Evolutionary conservation across 2,888 invertebrate genomes (phyloP).

Genomic region (Polyploca ridens): DNA sequence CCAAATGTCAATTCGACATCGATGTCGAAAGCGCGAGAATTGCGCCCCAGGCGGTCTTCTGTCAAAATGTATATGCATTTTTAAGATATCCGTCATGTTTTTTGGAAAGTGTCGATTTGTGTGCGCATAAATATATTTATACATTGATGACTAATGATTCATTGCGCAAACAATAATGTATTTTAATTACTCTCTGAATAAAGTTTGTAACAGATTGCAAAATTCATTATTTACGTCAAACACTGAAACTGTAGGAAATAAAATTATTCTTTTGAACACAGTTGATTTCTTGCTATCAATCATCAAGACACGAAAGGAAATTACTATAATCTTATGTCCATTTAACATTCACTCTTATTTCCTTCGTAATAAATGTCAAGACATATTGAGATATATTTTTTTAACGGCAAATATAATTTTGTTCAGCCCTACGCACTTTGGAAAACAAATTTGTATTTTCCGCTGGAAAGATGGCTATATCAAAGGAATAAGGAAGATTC

Average conservation of each 20-base stretch:
- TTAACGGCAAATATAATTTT: background rate
- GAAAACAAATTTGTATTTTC: background rate
- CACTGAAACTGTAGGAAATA: background rate
- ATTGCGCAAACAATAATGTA: background rate
- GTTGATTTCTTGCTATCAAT: constrained; percentile 8
- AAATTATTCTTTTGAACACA: constrained; percentile 7
- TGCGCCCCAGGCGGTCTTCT: no score
- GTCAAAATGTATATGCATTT: no score
- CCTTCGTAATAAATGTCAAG: background rate
- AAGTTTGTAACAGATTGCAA: constrained; percentile 1
- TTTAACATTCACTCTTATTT: background rate
- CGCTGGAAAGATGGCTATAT: background rate
- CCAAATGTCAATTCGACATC: no score
- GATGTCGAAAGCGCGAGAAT: no score
- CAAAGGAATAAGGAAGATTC: background rate
- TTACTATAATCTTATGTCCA: background rate
- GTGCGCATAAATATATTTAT: no score
- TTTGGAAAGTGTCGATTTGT: no score
- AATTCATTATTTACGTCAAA: constrained; percentile 9
- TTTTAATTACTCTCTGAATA: constrained; percentile 8
- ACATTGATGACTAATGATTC: background rate
- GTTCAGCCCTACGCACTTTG: background rate
- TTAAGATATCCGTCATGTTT: no score
- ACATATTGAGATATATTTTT: background rate
- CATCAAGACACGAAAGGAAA: background rate